Base-by-base conservation (phyloP, 2,797 vertebrate genomes). In the Helarctos malayanus region DNA sequence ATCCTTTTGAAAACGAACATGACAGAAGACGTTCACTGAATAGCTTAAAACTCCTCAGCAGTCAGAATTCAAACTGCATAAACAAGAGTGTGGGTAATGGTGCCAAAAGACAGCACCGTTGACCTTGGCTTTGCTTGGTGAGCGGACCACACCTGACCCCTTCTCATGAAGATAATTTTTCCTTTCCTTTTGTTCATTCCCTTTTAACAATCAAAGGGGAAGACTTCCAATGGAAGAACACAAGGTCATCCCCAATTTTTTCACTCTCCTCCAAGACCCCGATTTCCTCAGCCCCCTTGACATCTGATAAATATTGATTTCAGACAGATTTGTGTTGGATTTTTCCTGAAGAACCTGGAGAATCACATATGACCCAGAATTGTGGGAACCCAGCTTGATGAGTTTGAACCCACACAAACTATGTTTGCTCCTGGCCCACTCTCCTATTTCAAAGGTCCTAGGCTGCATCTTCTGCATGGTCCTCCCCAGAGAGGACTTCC, bases 1-100 rank as follows among this genome's bases (percentile, higher is more conserved):
- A 96, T 97, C 91, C 96, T 97, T 98, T 97, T 95, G 96, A 97
- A 98, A 98, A 98, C 93, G 98, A 98, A 98, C 95, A 95, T 97
- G 94, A 96, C 91, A 98, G 97, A 95, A 97, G 96, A 97, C 23
- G 61, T 94, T 96, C 95, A 76, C 25, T 90, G 95, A 97, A 97
- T 94, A 94, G 97, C 90, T 97, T 96, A 95, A 95, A 96, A 97
- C 92, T 98, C 95, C 69, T 97, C 25, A 18, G 96, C 94, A 91
- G 96, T 94, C 78, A 91, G 98, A 96, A 98, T 96, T 92, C 75
- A 93, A 85, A 95, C 82, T 89, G 27, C 19, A 38, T 91, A 92
- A 4, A 69, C 69, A 96, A 97, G 95, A 94, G 69, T 8, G 21
- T 32, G 73, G 57, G 92, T 96, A 87, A 89, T 25, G 79, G 71